A percentile compares a stretch with the other conserved stretches of the same genome.
phyloP scores from a whole-genome alignment of 2,113 vertebrate genomes.

The Chauna torquata region DNA sequence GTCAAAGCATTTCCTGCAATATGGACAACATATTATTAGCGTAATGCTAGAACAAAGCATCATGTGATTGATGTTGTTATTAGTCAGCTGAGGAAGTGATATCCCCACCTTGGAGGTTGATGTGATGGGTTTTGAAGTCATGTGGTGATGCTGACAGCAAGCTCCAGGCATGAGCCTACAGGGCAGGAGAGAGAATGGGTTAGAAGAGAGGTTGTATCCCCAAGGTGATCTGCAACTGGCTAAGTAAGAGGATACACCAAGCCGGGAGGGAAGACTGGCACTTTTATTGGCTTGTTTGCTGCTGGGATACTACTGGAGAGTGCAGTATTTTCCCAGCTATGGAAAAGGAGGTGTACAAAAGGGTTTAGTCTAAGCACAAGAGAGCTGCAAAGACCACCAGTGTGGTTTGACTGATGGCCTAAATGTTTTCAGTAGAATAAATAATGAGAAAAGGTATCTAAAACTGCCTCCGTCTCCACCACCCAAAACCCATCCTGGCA shows the following conservation, averaged over 20 bases:
- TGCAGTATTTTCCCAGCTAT: not conserved
- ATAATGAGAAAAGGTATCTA: not conserved
- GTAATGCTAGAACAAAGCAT: conserved; percentile 27
- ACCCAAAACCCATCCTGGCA: not conserved
- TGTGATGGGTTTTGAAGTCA: not conserved
- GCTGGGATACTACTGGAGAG: not conserved
- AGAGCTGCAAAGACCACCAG: not conserved
- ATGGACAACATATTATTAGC: not conserved
- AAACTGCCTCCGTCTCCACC: not conserved
- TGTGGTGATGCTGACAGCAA: not conserved
- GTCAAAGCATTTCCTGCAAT: conserved; percentile 24
- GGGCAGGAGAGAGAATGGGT: not conserved
- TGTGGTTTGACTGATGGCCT: not conserved
- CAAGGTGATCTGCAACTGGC: not conserved
- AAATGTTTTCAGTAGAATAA: not conserved
- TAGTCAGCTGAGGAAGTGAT: conserved; percentile 35
- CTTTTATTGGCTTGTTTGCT: not conserved
- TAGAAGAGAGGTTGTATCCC: not conserved
- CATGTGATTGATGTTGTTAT: not conserved
- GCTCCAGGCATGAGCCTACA: not conserved
- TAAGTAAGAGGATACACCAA: not conserved
- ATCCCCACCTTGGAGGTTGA: not conserved
- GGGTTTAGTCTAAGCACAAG: not conserved
- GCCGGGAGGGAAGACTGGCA: not conserved
- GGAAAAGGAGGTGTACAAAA: not conserved